These are phyloP conservation scores for Polydesmus complanatus DNA, from an alignment of 2,888 invertebrate species.

Conservation along the genomic window DNA sequence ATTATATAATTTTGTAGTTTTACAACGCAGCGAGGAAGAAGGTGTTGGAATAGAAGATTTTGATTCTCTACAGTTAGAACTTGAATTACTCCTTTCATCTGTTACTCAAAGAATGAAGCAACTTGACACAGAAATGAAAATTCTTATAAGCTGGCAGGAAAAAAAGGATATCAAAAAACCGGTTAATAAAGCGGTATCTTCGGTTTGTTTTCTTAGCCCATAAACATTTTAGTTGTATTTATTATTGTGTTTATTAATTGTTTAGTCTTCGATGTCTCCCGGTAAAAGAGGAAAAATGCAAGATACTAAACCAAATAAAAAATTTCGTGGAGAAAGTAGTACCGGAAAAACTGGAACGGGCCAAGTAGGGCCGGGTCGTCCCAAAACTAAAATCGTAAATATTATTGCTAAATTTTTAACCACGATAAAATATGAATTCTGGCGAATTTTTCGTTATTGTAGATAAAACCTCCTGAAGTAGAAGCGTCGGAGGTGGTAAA, in stretches of 20 bases:
- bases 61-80: slow-evolving; percentile 69
- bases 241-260: not conserved
- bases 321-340: slow-evolving; percentile 27
- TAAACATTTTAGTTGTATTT: too few relatives aligned
- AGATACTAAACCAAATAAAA: slow-evolving; percentile 43
- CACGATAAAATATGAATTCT: too few relatives aligned
- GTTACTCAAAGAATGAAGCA: slow-evolving; percentile 64
- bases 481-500: slow-evolving; percentile 13
- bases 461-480: slow-evolving; percentile 19
- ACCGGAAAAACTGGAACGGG: slow-evolving; percentile 23
- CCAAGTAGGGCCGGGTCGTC: slow-evolving; percentile 23
- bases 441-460: not conserved
- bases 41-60: slow-evolving; percentile 75
- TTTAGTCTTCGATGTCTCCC: slow-evolving; percentile 36
- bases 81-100: slow-evolving; percentile 70
- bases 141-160: slow-evolving; percentile 19
- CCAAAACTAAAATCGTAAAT: slow-evolving; percentile 27
- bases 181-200: slow-evolving; percentile 14
- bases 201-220: not conserved
- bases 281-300: slow-evolving; percentile 41
- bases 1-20: slow-evolving; percentile 22
- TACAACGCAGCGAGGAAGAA: slow-evolving; percentile 46
- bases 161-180: slow-evolving; percentile 18
- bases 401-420: not conserved
- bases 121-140: slow-evolving; percentile 39